phyloP scores from a whole-genome alignment of 2,888 invertebrate species.

The Tachina fera region DNA sequence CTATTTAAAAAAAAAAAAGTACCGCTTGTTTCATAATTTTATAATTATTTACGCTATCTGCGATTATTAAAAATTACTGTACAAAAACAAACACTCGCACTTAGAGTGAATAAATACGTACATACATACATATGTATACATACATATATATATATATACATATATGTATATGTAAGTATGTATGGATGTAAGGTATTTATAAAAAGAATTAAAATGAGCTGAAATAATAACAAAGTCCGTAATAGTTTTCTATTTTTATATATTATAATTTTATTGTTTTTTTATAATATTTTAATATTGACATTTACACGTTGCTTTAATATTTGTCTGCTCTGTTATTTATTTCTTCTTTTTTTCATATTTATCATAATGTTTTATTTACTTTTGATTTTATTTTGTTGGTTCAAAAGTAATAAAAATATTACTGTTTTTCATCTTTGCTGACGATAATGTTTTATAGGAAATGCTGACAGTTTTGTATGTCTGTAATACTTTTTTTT shows the following conservation, averaged over 20 bases:
- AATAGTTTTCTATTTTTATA: slow-evolving; percentile 3
- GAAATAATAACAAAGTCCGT: slow-evolving; percentile 3
- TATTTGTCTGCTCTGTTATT: slow-evolving; percentile 15
- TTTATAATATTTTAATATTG: slow-evolving; percentile 31
- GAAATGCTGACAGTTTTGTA: slow-evolving; percentile 51
- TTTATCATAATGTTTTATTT: neutral
- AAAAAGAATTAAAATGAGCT: slow-evolving; percentile 24
- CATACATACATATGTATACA: neutral
- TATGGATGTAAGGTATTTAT: neutral
- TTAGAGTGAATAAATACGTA: neutral
- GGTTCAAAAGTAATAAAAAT: slow-evolving; percentile 39
- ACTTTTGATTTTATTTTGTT: slow-evolving; percentile 9
- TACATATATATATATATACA: too few relatives aligned
- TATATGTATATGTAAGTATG: neutral
- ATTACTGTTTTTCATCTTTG: slow-evolving; percentile 43
- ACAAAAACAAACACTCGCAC: neutral
- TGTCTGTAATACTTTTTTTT: slow-evolving; percentile 18
- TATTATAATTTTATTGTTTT: slow-evolving; percentile 13
- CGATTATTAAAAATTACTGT: slow-evolving; percentile 26
- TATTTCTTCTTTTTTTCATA: slow-evolving; percentile 4
- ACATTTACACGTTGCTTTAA: slow-evolving; percentile 36
- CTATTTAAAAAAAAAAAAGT: neutral
- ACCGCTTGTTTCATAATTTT: slow-evolving; percentile 47
- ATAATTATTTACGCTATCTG: slow-evolving; percentile 67
- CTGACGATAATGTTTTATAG: slow-evolving; percentile 55